Evolutionary conservation across 2,797 vertebrate genomes (phyloP).

Genomic region (Eulemur albifrons): DNA sequence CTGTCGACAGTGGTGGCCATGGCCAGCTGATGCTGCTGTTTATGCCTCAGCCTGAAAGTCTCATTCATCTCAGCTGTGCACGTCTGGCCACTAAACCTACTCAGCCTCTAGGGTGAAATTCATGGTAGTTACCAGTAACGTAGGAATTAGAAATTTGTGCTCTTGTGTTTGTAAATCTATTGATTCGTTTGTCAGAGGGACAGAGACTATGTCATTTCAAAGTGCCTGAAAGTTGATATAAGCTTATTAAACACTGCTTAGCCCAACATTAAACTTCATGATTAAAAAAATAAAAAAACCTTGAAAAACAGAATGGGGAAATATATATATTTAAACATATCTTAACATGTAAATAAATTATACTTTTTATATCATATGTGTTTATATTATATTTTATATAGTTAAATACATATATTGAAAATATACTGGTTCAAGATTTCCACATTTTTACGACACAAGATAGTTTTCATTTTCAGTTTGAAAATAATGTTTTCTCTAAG

Average conservation of each 20-base stretch:
- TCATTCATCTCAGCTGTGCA: too few relatives aligned
- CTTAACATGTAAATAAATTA: background rate
- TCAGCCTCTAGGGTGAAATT: background rate
- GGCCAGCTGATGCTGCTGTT: background rate
- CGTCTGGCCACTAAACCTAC: background rate
- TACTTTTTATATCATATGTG: background rate
- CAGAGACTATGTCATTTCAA: background rate
- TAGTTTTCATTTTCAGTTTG: background rate
- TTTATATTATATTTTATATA: background rate
- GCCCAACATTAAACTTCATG: background rate
- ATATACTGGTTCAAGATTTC: background rate
- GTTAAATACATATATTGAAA: background rate
- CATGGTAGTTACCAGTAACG: background rate
- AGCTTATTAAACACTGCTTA: background rate
- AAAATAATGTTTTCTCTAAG: constrained; percentile 19
- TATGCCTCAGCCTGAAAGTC: background rate
- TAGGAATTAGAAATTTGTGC: background rate
- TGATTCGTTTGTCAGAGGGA: background rate
- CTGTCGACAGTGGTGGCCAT: background rate
- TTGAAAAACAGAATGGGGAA: background rate
- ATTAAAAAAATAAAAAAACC: background rate
- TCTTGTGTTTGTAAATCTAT: background rate
- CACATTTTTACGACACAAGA: background rate
- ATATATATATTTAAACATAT: background rate
- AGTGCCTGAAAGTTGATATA: background rate